These are phyloP conservation scores for Drosophila nigricruria DNA, from an alignment of 2,888 invertebrate genomes.

Conservation along the genomic window DNA sequence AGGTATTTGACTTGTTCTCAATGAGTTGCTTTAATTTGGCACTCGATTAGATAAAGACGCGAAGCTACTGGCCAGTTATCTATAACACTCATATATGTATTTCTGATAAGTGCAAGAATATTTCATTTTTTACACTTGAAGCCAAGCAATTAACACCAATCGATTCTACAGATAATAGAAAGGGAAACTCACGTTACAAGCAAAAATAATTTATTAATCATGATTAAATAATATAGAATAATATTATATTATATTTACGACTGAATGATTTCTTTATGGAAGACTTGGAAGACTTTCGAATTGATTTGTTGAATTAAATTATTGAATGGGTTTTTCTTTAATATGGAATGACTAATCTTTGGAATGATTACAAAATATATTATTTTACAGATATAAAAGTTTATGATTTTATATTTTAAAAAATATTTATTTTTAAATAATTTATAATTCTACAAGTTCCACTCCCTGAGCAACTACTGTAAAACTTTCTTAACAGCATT, in stretches of 20 bases:
- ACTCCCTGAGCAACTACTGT: neutral
- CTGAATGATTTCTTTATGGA: neutral
- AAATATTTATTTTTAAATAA: neutral
- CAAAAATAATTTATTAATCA: neutral
- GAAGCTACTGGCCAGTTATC: neutral
- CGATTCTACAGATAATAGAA: neutral
- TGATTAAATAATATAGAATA: neutral
- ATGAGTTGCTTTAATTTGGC: slow-evolving; percentile 15
- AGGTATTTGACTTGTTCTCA: slow-evolving; percentile 10
- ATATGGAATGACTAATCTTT: neutral
- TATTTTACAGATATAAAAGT: neutral
- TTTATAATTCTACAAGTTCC: neutral
- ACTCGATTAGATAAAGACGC: slow-evolving; percentile 38
- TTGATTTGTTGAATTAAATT: neutral
- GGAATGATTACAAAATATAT: neutral
- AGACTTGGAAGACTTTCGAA: neutral
- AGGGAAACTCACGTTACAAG: neutral
- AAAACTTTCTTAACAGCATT: slow-evolving; percentile 1
- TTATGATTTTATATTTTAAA: neutral
- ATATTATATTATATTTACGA: neutral
- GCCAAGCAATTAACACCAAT: neutral
- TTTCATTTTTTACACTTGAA: neutral
- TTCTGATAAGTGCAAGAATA: slow-evolving; percentile 7
- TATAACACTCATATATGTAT: neutral
- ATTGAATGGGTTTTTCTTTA: neutral